Percentiles rank a stretch among this genome's conserved stretches.
These are phyloP conservation scores for Labeo calbasu DNA, from an alignment of 2,797 vertebrate species.

Conservation along the genomic window DNA sequence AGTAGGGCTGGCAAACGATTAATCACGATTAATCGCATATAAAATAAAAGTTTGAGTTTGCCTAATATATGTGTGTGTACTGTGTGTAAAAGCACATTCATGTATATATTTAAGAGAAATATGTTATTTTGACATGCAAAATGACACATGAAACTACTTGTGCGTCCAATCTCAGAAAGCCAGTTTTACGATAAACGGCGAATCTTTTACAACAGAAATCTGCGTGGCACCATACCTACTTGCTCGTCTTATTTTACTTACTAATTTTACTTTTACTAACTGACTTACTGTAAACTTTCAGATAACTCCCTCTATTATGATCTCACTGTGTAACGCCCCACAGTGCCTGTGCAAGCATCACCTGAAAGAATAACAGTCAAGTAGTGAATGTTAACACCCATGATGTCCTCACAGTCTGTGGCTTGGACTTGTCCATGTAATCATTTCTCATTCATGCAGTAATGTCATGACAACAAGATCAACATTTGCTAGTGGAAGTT, in stretches of 20 bases:
- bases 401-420: neutral
- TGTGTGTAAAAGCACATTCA: too few species aligned
- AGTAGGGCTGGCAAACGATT: too few species aligned
- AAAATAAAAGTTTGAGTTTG: too few species aligned
- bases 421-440: slow-evolving; percentile 15
- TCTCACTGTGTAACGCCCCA: neutral
- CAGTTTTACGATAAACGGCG: neutral
- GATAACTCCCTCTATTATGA: neutral
- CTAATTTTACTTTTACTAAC: too few species aligned
- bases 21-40: too few species aligned
- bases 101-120: too few species aligned
- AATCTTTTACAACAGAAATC: neutral
- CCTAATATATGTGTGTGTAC: too few species aligned
- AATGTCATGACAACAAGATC: slow-evolving; percentile 17
- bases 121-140: neutral
- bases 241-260: neutral
- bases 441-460: slow-evolving; percentile 16
- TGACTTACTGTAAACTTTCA: neutral
- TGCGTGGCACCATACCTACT: neutral
- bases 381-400: slow-evolving; percentile 19
- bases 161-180: neutral
- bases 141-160: neutral
- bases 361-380: slow-evolving; percentile 1
- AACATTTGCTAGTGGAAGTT: slow-evolving; percentile 31
- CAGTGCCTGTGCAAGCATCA: neutral